Evolutionary conservation across 1,140 invertebrate genomes (phyloP).

Genomic region (Meloidogyne floridensis): DNA sequence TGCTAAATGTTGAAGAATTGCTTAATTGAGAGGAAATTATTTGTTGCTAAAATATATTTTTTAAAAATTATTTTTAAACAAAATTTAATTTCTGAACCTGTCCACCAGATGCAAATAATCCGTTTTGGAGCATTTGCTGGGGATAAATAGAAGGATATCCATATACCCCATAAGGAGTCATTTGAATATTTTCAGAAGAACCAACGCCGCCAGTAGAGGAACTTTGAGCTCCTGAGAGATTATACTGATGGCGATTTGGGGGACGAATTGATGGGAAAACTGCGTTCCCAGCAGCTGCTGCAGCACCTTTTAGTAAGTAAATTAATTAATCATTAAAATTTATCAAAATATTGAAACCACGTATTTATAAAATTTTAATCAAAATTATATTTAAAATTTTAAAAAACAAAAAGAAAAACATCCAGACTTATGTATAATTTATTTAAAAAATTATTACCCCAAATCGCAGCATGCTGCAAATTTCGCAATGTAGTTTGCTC

Average conservation of each 20-base stretch:
- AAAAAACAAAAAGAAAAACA: background rate
- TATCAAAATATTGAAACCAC: background rate
- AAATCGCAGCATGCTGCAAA: background rate
- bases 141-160: background rate
- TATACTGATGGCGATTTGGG: background rate
- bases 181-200: background rate
- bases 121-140: background rate
- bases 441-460: background rate
- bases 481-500: background rate
- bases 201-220: background rate
- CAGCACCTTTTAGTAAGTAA: background rate
- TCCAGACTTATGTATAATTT: background rate
- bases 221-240: background rate
- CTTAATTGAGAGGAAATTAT: background rate
- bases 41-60: background rate
- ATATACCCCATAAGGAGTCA: background rate
- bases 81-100: background rate
- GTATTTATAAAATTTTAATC: too few species aligned
- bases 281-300: background rate
- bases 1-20: slow-evolving; percentile 5
- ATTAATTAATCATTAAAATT: background rate
- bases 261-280: background rate
- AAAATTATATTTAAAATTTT: background rate
- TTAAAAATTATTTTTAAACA: background rate
- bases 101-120: background rate